Evolutionary conservation across 2,113 vertebrate species (phyloP), one percentile per base, ranked within the genome.

Genomic region (Antigone vipio): DNA sequence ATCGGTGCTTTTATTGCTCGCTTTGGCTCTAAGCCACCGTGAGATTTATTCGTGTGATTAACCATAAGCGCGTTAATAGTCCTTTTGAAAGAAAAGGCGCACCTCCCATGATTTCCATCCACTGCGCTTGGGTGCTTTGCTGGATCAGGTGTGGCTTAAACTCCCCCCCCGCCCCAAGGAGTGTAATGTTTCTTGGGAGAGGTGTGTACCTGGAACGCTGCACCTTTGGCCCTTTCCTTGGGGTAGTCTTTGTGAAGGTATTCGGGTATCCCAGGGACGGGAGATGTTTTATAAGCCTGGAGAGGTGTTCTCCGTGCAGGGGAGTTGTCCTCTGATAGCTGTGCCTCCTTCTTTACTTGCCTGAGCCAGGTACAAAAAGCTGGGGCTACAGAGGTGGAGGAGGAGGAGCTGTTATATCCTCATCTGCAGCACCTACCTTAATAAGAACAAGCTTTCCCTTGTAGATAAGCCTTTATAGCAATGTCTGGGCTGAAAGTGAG

Each of bases 51-150:
- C 0, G 0, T 50, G 76, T 84, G 76, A 93, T 93, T 94, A 95
- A 88, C 84, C 64, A 66, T 68, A 9, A 50, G 68, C 2, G 6
- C 5, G 12, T 93, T 95, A 95, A 94, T 69, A 74, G 89, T 38
- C 73, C 76, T 84, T 89, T 40, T 42, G 88, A 73, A 91, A 88
- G 90, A 18, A 59, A 62, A 95, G 85, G 81, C 92, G 82, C 94
- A 66, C 77, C 77, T 92, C 92, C 44, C 9, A 0, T 49, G 87
- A 64, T 84, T 91, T 62, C 76, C 59, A 87, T 84, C 87, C 83
- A 5, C 81, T 0, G 0, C 1, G 2, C 64, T 16, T 12, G n/a
- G 74, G 64, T 85, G 75, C 78, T 55, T 30, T 35, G 32, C 86
- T 38, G 38, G 47, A 19, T 15, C 26, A 7, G 62, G 27, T 4